phyloP scores from a whole-genome alignment of 2,888 invertebrate genomes.

The Eubasilissa splendida region DNA sequence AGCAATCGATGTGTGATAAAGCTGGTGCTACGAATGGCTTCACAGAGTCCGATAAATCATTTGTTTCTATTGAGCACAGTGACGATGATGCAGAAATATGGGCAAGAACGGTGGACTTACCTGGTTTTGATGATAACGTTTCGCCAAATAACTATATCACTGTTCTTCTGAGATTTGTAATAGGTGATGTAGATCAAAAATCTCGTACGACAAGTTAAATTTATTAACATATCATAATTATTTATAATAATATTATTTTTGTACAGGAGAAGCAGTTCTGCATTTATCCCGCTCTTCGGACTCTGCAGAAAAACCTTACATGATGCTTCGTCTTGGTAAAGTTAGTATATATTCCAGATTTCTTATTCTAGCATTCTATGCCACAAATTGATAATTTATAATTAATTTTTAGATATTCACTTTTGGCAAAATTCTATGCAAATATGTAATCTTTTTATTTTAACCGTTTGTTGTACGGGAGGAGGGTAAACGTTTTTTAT shows the following conservation, averaged over 20 bases:
- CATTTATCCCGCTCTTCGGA: slow-evolving; percentile 78
- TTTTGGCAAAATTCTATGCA: no score
- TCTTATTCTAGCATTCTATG: not conserved
- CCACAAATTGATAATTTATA: not conserved
- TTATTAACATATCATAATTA: no score
- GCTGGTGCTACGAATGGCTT: slow-evolving; percentile 65
- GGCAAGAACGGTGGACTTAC: slow-evolving; percentile 83
- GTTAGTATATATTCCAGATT: slow-evolving; percentile 47
- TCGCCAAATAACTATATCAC: slow-evolving; percentile 84
- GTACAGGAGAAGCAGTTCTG: slow-evolving; percentile 74
- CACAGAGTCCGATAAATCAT: slow-evolving; percentile 67
- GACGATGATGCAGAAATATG: slow-evolving; percentile 83
- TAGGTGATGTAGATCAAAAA: slow-evolving; percentile 67
- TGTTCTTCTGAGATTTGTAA: slow-evolving; percentile 78
- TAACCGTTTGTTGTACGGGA: no score
- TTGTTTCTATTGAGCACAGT: slow-evolving; percentile 77
- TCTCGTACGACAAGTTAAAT: no score
- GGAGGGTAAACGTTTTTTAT: no score
- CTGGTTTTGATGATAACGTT: slow-evolving; percentile 88
- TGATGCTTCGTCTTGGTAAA: slow-evolving; percentile 80
- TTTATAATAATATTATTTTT: no score
- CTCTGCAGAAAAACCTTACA: slow-evolving; percentile 80
- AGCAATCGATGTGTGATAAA: slow-evolving; percentile 65
- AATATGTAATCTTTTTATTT: no score
- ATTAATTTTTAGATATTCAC: not conserved